phyloP scores from a whole-genome alignment of 2,113 vertebrate genomes.

The Elgaria multicarinata region DNA sequence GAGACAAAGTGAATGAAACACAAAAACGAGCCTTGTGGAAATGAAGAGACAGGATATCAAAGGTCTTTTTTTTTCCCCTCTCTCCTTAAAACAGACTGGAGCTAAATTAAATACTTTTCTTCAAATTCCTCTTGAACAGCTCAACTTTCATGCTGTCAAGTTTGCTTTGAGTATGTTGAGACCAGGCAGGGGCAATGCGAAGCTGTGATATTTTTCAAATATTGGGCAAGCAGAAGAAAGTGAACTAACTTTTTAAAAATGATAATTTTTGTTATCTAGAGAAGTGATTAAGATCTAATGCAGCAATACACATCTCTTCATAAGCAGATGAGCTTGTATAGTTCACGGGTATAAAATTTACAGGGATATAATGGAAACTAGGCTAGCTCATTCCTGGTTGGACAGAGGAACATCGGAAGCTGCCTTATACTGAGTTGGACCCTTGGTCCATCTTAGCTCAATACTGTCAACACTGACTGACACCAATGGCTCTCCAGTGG shows the following conservation, averaged over 20 bases:
- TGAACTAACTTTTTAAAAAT: not conserved
- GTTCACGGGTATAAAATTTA: not conserved
- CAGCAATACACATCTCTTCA: not conserved
- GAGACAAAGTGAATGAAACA: constrained; percentile 16
- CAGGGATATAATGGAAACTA: not conserved
- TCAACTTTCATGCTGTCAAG: not conserved
- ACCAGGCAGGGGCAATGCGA: not conserved
- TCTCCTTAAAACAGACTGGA: not conserved
- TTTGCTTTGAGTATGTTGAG: not conserved
- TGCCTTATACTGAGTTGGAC: no score
- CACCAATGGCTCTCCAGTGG: no score
- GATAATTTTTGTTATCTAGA: not conserved
- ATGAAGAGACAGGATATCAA: constrained; percentile 24
- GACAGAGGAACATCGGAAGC: no score
- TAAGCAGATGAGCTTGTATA: not conserved
- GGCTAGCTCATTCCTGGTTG: not conserved
- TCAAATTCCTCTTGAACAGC: not conserved
- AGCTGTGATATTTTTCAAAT: not conserved
- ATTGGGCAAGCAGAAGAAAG: not conserved
- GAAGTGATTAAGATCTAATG: not conserved
- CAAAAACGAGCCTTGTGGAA: constrained; percentile 23
- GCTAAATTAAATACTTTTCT: constrained; percentile 11
- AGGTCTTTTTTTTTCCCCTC: not conserved
- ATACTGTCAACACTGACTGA: no score
- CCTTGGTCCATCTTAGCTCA: no score